phyloP scores from a whole-genome alignment of 2,888 invertebrate species.

The Mythimna lalbum region DNA sequence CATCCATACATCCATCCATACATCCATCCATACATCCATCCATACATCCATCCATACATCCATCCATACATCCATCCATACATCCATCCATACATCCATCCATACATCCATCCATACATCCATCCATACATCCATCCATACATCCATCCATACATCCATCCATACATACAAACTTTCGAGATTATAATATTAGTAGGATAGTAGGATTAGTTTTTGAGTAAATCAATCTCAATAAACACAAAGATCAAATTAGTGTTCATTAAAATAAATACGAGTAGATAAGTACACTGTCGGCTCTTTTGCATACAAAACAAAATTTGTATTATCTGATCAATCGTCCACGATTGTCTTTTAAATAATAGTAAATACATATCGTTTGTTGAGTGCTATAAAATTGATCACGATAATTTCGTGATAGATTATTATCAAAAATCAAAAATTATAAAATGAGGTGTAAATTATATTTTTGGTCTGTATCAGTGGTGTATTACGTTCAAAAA shows the following conservation, averaged over 20 bases:
- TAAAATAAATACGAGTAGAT: conserved; percentile 21
- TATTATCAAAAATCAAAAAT: conserved; percentile 21
- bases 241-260: conserved; percentile 43
- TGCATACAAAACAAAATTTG: neutral
- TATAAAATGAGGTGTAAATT: conserved; percentile 33
- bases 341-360: conserved; percentile 5
- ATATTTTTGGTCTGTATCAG: neutral
- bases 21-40: too few relatives aligned
- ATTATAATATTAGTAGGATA: too few relatives aligned
- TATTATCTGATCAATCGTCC: conserved; percentile 4
- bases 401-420: conserved; percentile 13
- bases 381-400: conserved; percentile 44
- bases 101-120: too few relatives aligned
- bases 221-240: conserved; percentile 46
- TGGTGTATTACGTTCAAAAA: neutral
- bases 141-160: too few relatives aligned
- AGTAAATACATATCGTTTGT: conserved; percentile 32
- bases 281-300: conserved; percentile 28
- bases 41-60: too few relatives aligned
- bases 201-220: too few relatives aligned
- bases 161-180: too few relatives aligned
- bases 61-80: too few relatives aligned
- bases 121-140: too few relatives aligned
- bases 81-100: too few relatives aligned
- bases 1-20: too few relatives aligned